A percentile compares a stretch with the other conserved stretches of the same genome.
Evolutionary conservation across 2,113 vertebrate species (phyloP).

Genomic region (Pterocles gutturalis): DNA sequence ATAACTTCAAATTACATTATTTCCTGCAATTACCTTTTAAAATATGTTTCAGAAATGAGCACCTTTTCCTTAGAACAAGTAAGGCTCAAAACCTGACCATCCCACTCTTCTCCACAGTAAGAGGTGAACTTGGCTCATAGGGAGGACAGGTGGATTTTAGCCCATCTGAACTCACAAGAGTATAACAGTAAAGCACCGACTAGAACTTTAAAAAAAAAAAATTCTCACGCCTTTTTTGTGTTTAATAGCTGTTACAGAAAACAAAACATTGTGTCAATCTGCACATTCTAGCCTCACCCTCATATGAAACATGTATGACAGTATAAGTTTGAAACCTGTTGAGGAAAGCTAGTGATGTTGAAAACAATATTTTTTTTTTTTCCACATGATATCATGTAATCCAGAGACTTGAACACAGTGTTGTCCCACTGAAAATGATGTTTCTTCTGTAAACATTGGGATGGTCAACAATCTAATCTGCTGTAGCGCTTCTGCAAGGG

Average conservation of each 20-base stretch:
- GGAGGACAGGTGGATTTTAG: background rate
- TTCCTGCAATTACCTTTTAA: background rate
- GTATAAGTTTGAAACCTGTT: background rate
- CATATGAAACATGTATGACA: background rate
- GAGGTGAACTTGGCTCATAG: background rate
- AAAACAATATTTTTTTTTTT: background rate
- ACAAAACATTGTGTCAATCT: background rate
- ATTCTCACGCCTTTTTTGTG: background rate
- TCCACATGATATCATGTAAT: background rate
- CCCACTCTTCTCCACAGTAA: rapidly evolving
- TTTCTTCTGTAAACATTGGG: background rate
- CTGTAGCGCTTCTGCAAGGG: background rate
- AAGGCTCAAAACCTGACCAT: background rate
- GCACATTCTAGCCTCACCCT: background rate
- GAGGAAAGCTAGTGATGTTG: background rate
- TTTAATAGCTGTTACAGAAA: background rate
- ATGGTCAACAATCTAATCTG: background rate
- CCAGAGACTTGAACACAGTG: background rate
- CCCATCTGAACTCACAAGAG: background rate
- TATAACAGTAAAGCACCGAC: background rate
- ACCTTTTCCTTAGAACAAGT: background rate
- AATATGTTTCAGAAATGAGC: background rate
- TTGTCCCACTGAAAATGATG: background rate
- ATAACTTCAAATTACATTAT: background rate
- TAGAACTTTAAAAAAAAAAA: background rate